phyloP scores from a whole-genome alignment of 2,113 vertebrate genomes.

The Harpagus bidentatus region DNA sequence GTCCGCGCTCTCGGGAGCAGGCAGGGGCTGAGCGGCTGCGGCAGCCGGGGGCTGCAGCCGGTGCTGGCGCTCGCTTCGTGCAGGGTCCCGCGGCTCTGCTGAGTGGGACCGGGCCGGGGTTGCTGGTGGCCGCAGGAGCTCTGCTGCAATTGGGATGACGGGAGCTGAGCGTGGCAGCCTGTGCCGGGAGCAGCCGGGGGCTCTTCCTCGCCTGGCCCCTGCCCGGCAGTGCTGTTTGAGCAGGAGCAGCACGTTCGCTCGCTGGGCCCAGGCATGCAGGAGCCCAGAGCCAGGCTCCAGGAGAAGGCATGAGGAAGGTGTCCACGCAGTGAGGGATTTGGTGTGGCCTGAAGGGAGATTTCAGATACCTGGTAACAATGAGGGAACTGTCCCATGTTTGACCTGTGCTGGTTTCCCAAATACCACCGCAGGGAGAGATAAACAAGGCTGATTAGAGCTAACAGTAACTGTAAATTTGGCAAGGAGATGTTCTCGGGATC shows the following conservation, averaged over 20 bases:
- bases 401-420: conserved; percentile 13
- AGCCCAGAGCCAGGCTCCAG: neutral
- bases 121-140: rapidly evolving
- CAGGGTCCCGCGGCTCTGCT: rapidly evolving
- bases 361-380: neutral
- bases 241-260: neutral
- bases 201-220: neutral
- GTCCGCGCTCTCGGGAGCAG: rapidly evolving
- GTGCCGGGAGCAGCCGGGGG: neutral
- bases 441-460: conserved; percentile 13
- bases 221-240: neutral
- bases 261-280: rapidly evolving
- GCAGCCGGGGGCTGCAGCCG: neutral
- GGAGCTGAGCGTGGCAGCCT: neutral
- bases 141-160: rapidly evolving
- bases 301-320: neutral
- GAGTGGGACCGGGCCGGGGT: rapidly evolving
- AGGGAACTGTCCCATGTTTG: neutral
- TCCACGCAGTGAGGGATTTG: rapidly evolving
- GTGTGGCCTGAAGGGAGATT: neutral
- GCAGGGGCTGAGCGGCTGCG: neutral
- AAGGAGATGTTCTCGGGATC: neutral
- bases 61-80: rapidly evolving
- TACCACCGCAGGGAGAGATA: conserved; percentile 9
- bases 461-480: conserved; percentile 18